phyloP scores from a whole-genome alignment of 1,140 invertebrate genomes.

The Bombus pascuorum region DNA sequence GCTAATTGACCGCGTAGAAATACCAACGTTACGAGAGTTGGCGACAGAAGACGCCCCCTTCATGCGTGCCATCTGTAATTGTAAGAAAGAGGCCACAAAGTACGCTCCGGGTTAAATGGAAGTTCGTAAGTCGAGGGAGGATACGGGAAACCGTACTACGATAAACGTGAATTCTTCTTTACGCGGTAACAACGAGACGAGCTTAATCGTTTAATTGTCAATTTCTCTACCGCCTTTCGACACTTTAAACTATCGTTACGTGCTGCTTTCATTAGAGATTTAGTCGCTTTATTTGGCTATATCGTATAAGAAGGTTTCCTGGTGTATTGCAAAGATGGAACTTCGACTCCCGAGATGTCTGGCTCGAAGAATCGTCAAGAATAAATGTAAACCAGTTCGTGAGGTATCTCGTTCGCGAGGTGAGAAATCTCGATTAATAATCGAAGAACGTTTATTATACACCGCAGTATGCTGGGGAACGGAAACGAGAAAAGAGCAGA shows the following conservation, averaged over 20 bases:
- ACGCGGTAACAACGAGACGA: neutral
- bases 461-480: neutral
- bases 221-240: neutral
- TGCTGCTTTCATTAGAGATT: neutral
- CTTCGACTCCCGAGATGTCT: neutral
- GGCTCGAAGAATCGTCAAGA: neutral
- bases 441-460: too few relatives aligned
- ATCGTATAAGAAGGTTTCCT: neutral
- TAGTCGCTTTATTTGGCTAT: neutral
- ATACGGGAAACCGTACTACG: neutral
- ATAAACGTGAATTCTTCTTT: neutral
- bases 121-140: neutral
- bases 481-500: conserved; percentile 13
- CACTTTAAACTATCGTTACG: neutral
- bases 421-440: too few relatives aligned
- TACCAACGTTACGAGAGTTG: conserved; percentile 2
- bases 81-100: neutral
- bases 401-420: too few relatives aligned
- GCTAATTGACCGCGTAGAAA: conserved; percentile 48
- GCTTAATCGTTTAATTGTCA: neutral
- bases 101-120: neutral
- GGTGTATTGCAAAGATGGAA: neutral
- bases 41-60: conserved; percentile 7
- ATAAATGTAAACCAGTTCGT: too few relatives aligned
- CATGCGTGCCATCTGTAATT: neutral